A percentile compares a stretch with the other conserved stretches of the same genome.
These are phyloP conservation scores for Linyphia triangularis DNA, from an alignment of 2,888 invertebrate species.

Conservation along the genomic window DNA sequence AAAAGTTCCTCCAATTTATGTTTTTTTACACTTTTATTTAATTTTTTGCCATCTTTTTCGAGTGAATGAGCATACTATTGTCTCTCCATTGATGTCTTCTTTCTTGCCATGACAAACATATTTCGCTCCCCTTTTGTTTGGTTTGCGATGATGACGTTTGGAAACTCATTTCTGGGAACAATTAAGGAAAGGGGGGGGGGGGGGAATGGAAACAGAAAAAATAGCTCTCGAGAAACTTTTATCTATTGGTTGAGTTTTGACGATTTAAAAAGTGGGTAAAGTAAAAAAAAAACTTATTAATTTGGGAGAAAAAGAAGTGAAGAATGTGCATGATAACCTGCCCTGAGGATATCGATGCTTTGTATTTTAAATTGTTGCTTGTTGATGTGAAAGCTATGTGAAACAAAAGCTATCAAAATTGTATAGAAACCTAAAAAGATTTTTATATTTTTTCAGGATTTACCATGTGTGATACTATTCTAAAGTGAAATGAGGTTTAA, in stretches of 20 bases:
- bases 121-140: conserved; percentile 59
- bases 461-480: too few relatives aligned
- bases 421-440: neutral
- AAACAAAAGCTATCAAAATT: neutral
- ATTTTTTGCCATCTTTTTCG: neutral
- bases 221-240: conserved; percentile 6
- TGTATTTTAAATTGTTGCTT: neutral
- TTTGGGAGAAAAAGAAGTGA: conserved; percentile 7
- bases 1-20: neutral
- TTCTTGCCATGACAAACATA: conserved; percentile 50
- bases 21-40: conserved; percentile 17
- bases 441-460: too few relatives aligned
- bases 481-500: too few relatives aligned
- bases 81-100: conserved; percentile 19
- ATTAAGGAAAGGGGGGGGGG: conserved; percentile 32
- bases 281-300: conserved; percentile 23
- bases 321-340: conserved; percentile 19
- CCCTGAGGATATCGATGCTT: conserved; percentile 16
- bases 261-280: conserved; percentile 25
- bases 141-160: conserved; percentile 58
- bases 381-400: neutral
- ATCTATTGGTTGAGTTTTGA: conserved; percentile 13
- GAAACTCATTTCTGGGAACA: conserved; percentile 71
- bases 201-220: neutral
- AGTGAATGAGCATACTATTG: conserved; percentile 34